Evolutionary conservation across 2,888 invertebrate genomes (phyloP), one percentile per base, ranked within the genome.

Genomic region (Campoplex nolae): DNA sequence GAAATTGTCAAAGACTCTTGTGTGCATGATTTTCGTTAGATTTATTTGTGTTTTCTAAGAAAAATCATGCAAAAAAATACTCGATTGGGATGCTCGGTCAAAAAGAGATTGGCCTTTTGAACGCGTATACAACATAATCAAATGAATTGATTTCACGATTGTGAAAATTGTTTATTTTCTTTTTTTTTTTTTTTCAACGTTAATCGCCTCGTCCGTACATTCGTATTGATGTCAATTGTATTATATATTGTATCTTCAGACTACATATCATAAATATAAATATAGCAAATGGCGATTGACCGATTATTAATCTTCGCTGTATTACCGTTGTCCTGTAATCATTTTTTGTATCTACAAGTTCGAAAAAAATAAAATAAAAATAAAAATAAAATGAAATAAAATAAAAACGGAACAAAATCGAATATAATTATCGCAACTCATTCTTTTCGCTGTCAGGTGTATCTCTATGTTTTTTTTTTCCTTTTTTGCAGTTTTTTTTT

Each of bases 201-300:
- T 58, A 11, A 58, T 28, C 7, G 58, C 11, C 28, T 28, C 28
- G 11, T 56, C 9, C 8, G 23, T 56, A 56, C 6, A 13, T 62
- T 32, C 38, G 7, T 35, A 32, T 35, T 51, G n/a, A 62, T 58
- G 58, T 45, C 23, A 75, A 84, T 85, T 87, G 80, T 88, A 89
- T 85, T 86, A 86, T 88, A 83, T 84, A 85, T 84, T 85, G 70
- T 79, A 85, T 88, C 79, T 86, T 87, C 85, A 88, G 79, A 88
- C 79, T 76, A 68, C 84, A 87, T 85, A 88, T 84, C 78, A 85
- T 87, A 82, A 84, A 86, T 89, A 88, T 71, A 71, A 62, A 68
- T 62, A 75, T 75, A 75, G 82, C 75, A 45, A 67, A 35, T 38
- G 75, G 68, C 13, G 42, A 75, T 75, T 65, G 67, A 45, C 45